These are phyloP conservation scores for Quadriops clusia DNA, from an alignment of 2,888 invertebrate genomes.

Conservation along the genomic window DNA sequence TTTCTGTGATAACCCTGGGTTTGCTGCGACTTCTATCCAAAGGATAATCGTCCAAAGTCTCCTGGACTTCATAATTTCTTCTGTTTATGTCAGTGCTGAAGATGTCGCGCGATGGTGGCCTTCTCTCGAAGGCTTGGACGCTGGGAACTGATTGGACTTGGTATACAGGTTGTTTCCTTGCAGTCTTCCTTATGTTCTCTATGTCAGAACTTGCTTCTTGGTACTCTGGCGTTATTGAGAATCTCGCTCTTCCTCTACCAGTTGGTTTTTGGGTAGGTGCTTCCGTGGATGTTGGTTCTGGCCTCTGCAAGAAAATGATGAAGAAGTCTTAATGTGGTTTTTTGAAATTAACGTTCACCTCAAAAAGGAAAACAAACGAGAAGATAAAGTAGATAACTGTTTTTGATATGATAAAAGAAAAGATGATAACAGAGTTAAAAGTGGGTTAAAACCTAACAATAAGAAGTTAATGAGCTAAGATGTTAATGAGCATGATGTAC, in stretches of 20 bases:
- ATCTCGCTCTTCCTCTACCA: slow-evolving; percentile 30
- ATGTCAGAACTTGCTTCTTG: slow-evolving; percentile 7
- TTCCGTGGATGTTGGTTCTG: slow-evolving; percentile 18
- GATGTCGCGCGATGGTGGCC: slow-evolving; percentile 12
- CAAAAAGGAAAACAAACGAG: no score
- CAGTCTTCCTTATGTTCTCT: slow-evolving; percentile 12
- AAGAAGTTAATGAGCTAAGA: no score
- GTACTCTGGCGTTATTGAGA: slow-evolving; percentile 25
- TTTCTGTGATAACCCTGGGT: slow-evolving; percentile 29
- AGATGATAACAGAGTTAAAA: no score
- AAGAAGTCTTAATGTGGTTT: no score
- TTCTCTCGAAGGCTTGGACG: slow-evolving; percentile 10
- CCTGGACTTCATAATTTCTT: slow-evolving; percentile 31
- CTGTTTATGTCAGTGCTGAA: not conserved
- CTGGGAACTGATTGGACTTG: no score
- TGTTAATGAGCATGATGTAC: no score
- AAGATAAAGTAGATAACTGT: no score
- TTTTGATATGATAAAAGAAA: no score
- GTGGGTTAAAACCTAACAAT: no score
- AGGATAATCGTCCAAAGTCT: slow-evolving; percentile 31
- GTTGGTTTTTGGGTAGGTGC: slow-evolving; percentile 20
- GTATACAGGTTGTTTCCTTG: no score
- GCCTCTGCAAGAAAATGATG: slow-evolving; percentile 17
- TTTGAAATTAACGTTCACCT: no score
- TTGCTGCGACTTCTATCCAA: slow-evolving; percentile 23